Evolutionary conservation across 1,140 invertebrate species (phyloP).

Genomic region (Saccostrea echinata): DNA sequence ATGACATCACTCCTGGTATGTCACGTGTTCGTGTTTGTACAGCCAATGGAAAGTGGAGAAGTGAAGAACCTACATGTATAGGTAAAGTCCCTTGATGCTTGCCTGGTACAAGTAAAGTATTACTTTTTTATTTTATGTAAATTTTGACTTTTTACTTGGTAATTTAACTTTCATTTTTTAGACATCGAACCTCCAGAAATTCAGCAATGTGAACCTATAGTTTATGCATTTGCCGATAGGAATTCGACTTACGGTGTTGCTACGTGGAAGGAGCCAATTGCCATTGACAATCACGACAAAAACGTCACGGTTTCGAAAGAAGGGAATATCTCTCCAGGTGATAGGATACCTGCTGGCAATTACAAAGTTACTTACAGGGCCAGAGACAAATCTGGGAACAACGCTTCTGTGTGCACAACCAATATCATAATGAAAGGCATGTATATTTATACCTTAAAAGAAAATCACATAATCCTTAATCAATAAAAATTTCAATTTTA

Average conservation of each 20-base stretch:
- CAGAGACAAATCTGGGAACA: constrained; percentile 27
- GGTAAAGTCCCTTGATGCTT: neutral
- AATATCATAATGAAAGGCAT: constrained; percentile 51
- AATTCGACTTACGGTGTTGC: neutral
- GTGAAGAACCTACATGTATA: constrained; percentile 29
- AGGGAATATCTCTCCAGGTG: neutral
- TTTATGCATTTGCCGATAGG: neutral
- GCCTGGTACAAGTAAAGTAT: neutral
- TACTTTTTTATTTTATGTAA: neutral
- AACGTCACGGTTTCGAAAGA: neutral
- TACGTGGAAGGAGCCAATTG: constrained; percentile 26
- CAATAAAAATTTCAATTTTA: neutral
- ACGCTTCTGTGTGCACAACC: constrained; percentile 40
- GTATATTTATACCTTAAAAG: neutral
- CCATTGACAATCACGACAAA: constrained; percentile 32
- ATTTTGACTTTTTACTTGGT: neutral
- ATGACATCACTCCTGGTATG: constrained; percentile 44
- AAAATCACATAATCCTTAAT: neutral
- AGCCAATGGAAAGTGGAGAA: constrained; percentile 21
- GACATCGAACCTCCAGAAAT: constrained; percentile 45
- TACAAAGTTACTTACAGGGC: constrained; percentile 41
- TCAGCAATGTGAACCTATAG: neutral
- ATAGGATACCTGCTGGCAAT: neutral
- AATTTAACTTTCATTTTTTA: neutral
- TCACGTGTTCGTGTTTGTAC: constrained; percentile 45